phyloP scores from a whole-genome alignment of 2,113 vertebrate genomes.

The Azemiops feae region DNA sequence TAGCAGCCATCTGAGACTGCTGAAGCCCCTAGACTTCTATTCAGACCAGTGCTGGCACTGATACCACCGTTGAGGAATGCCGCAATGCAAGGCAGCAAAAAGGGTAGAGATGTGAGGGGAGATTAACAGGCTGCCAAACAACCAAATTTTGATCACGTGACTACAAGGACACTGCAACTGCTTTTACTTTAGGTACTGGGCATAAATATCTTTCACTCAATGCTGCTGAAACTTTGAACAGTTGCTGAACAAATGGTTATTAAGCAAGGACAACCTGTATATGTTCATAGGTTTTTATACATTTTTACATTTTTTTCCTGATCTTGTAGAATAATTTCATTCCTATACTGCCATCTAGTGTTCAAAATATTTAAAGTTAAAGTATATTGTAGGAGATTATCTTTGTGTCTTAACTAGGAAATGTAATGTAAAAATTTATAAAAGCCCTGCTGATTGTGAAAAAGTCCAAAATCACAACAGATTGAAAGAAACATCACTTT shows the following conservation, averaged over 20 bases:
- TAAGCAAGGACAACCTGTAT: neutral
- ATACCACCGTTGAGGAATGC: neutral
- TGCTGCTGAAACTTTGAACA: neutral
- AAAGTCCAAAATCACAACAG: neutral
- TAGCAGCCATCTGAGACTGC: neutral
- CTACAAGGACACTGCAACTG: neutral
- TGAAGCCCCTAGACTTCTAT: neutral
- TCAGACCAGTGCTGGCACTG: neutral
- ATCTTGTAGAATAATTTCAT: conserved; percentile 32
- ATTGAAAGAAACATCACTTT: neutral
- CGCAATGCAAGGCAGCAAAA: neutral
- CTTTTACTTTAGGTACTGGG: neutral
- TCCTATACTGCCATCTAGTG: conserved; percentile 73
- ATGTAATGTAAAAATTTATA: neutral
- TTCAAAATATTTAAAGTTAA: neutral
- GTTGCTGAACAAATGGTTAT: neutral
- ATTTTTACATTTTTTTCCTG: neutral
- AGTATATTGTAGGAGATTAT: neutral
- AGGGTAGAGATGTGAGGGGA: neutral
- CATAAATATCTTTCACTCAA: neutral
- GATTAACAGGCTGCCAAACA: neutral
- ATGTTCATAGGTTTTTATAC: neutral
- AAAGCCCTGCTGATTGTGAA: neutral
- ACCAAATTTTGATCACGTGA: neutral
- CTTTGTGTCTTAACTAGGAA: neutral